Base-by-base conservation (phyloP, 2,113 vertebrate species). In the Halcyon malimbica region DNA sequence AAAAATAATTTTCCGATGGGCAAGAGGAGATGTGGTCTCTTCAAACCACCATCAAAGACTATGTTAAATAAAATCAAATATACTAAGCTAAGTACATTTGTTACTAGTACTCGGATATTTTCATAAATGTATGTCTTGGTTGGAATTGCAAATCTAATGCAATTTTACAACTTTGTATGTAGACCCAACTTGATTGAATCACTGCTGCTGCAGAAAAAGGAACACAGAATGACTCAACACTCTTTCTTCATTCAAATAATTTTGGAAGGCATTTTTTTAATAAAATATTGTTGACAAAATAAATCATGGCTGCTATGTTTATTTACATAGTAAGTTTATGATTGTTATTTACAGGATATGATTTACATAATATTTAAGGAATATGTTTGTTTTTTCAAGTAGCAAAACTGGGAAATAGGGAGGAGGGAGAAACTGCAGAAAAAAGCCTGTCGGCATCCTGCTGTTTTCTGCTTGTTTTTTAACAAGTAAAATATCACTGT, bases 281-380 rank as follows among this genome's bases (percentile, higher is more conserved):
- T 90, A 68, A 90, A 86, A 56, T 89, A 26, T 46, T 89, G 46
- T 86, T 94, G 73, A 82, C 69, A 87, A 97, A 91, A 79, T 63
- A 84, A 87, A 21, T 84, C 15, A 71, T 70, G 42, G 28, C 64
- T 92, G n/a, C 68, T 88, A 2, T 77, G 62, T 90, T 96, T 96
- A 68, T 95, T 94, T 87, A 78, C 79, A 57, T 71, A 77, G 31
- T 69, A 77, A 57, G 5, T 51, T 74, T 93, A 63, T 31, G 3
- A 31, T 41, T 81, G 26, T 51, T 89, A 59, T 92, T 92, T 92
- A 56, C 76, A 64, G 51, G 53, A 37, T 71, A 24, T 39, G 24
- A 69, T 84, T 94, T 94, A 68, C 42, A 19, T 82, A 71, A 13
- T 62, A 37, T 68, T 68, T 71, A 65, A 87, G 19, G 9, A 78